Evolutionary conservation across 1,140 invertebrate species (phyloP).

Genomic region (Aphelinus atriplicis): DNA sequence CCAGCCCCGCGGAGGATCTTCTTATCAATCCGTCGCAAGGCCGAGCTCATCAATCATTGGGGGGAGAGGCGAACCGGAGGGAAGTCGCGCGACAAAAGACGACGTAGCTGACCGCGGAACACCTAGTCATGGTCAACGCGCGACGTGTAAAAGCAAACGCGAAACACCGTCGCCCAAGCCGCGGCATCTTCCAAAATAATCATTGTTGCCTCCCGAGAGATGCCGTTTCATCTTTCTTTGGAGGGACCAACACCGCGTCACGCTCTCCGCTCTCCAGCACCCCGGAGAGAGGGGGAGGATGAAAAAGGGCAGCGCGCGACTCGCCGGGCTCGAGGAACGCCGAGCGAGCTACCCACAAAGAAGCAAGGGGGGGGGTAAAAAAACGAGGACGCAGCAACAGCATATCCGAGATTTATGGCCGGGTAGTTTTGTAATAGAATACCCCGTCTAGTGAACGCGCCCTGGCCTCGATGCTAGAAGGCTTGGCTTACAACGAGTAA

Average conservation of each 20-base stretch:
- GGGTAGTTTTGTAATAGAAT: constrained; percentile 42
- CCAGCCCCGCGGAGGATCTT: background rate
- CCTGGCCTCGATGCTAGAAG: too few species aligned
- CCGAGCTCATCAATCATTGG: constrained; percentile 25
- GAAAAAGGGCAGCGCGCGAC: constrained; percentile 10
- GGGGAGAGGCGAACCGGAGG: too few species aligned
- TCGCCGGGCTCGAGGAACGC: background rate
- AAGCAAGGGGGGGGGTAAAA: background rate
- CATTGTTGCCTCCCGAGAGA: constrained; percentile 23
- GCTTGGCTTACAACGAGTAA: too few species aligned
- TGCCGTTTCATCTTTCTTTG: constrained; percentile 21
- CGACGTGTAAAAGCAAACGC: background rate
- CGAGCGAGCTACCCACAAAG: too few species aligned
- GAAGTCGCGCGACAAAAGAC: background rate
- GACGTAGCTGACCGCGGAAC: background rate
- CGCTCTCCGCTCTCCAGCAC: background rate
- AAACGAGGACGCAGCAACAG: background rate
- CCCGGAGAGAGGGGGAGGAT: background rate
- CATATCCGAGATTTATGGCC: constrained; percentile 40
- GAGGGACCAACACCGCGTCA: background rate
- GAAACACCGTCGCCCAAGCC: background rate
- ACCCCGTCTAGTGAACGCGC: background rate
- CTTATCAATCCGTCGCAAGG: constrained; percentile 25
- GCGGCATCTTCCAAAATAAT: constrained; percentile 1
- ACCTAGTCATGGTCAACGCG: constrained; percentile 23